These are phyloP conservation scores for Apostichopus leukothele DNA, from an alignment of 53 echinoderm and acorn worm species.

Conservation along the genomic window DNA sequence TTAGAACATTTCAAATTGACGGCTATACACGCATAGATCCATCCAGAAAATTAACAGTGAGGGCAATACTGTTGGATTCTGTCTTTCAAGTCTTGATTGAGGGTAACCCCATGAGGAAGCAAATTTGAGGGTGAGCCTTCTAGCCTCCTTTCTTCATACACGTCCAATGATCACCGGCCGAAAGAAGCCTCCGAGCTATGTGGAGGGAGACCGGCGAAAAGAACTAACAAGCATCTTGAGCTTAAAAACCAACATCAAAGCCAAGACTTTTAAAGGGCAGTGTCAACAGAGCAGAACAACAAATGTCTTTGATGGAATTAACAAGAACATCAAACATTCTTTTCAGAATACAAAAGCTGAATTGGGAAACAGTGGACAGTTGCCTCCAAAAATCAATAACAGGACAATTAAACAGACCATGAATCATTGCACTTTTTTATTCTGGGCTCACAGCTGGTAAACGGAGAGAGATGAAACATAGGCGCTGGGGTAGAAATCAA, in stretches of 20 bases:
- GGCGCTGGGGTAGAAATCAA: too few relatives aligned
- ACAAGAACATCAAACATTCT: neutral
- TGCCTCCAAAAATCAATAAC: constrained; percentile 15
- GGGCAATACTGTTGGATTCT: neutral
- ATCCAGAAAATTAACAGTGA: too few relatives aligned
- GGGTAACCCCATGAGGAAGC: neutral
- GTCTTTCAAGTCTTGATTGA: neutral
- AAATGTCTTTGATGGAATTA: neutral
- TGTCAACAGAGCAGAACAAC: neutral
- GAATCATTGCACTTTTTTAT: neutral
- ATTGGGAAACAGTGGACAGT: neutral
- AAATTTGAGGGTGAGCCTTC: neutral
- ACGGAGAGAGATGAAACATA: too few relatives aligned
- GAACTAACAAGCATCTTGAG: neutral
- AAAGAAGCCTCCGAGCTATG: neutral
- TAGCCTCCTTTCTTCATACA: neutral
- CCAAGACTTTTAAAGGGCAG: neutral
- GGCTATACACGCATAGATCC: too few relatives aligned
- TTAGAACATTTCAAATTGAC: too few relatives aligned
- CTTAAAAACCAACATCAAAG: neutral
- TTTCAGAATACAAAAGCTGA: neutral
- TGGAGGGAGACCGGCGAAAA: neutral
- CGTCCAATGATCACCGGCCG: neutral
- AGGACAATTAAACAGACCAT: neutral
- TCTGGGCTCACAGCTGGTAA: too few relatives aligned